phyloP scores from a whole-genome alignment of 2,888 invertebrate species.

The Nomada fabriciana region DNA sequence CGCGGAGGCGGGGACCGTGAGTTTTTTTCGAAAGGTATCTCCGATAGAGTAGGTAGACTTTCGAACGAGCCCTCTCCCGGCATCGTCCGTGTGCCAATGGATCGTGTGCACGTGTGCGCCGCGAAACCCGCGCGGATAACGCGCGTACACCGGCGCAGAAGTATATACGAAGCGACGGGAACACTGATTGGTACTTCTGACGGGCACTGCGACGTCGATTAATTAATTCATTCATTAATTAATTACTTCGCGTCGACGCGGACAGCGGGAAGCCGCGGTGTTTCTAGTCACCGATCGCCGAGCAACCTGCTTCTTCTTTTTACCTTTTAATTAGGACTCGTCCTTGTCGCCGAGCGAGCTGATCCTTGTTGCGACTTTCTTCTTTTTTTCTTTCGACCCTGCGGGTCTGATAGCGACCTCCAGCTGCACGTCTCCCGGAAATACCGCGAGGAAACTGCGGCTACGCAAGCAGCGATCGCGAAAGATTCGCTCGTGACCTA shows the following conservation, averaged over 20 bases:
- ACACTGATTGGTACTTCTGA: conserved; percentile 61
- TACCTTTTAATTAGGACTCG: conserved; percentile 58
- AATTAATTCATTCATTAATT: conserved; percentile 71
- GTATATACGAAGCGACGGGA: conserved; percentile 13
- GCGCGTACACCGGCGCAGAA: conserved; percentile 22
- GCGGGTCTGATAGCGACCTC: background rate
- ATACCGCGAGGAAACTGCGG: background rate
- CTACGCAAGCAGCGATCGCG: conserved; percentile 5
- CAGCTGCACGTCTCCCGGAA: background rate
- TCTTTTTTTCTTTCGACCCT: background rate
- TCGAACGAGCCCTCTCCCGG: conserved; percentile 34
- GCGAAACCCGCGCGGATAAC: background rate
- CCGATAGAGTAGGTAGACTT: conserved; percentile 54
- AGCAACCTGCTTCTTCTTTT: conserved; percentile 37
- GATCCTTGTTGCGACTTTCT: conserved; percentile 32
- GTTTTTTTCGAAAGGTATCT: conserved; percentile 63
- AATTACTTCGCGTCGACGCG: conserved; percentile 61
- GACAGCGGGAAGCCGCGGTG: conserved; percentile 34
- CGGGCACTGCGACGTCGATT: conserved; percentile 58
- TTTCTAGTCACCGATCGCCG: conserved; percentile 50
- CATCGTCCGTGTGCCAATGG: background rate
- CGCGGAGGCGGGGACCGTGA: conserved; percentile 16
- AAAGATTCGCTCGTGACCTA: conserved; percentile 46
- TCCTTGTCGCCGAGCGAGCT: conserved; percentile 27
- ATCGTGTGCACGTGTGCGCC: conserved; percentile 8